A percentile compares a stretch with the other conserved stretches of the same genome.
These are phyloP conservation scores for Meghimatium bilineatum DNA, from an alignment of 2,888 invertebrate genomes.

Conservation along the genomic window DNA sequence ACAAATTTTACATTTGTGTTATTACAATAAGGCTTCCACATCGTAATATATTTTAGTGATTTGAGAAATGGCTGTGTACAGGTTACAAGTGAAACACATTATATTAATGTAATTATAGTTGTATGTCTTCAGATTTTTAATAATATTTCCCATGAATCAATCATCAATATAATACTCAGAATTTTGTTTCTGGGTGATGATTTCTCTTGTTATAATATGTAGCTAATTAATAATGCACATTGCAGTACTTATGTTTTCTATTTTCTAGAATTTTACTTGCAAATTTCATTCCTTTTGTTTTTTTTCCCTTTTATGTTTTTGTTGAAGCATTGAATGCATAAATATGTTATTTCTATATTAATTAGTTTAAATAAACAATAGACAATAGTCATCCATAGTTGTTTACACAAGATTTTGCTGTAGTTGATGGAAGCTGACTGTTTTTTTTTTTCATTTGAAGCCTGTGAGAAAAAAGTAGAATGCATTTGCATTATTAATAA, in stretches of 20 bases:
- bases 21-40: slow-evolving; percentile 16
- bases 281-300: background rate
- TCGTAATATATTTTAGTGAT: background rate
- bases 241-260: background rate
- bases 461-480: no score
- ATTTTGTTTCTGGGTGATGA: background rate
- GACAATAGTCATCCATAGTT: no score
- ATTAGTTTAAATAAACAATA: background rate
- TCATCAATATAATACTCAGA: background rate
- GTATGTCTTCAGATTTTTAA: background rate
- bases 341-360: slow-evolving; percentile 1
- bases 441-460: no score
- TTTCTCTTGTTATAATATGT: background rate
- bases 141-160: background rate
- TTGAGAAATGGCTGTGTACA: background rate
- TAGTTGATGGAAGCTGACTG: no score
- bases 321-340: slow-evolving; percentile 6
- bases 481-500: no score
- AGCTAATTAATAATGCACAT: background rate
- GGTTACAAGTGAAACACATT: background rate
- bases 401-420: no score
- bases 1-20: no score
- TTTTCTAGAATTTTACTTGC: background rate
- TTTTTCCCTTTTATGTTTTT: background rate
- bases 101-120: background rate